These are phyloP conservation scores for Araneus ventricosus DNA, from an alignment of 1,140 invertebrate species.

Conservation along the genomic window DNA sequence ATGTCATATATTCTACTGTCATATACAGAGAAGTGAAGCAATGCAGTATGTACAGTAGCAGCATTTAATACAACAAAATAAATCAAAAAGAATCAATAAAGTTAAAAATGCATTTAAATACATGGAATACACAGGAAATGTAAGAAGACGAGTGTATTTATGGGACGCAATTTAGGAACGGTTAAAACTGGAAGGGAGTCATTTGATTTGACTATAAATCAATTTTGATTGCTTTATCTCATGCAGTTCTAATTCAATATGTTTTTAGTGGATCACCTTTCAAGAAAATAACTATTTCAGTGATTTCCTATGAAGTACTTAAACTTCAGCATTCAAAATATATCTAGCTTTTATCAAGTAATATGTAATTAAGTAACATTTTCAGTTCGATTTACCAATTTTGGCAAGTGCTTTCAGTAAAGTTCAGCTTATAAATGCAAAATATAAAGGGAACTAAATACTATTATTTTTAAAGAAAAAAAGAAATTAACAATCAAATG, in stretches of 20 bases:
- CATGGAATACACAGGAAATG: neutral
- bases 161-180: constrained; percentile 64
- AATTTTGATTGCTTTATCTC: neutral
- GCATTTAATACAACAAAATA: constrained; percentile 22
- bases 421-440: too few species aligned
- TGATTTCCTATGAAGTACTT: neutral
- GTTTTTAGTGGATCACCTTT: neutral
- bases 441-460: too few species aligned
- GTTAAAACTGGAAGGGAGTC: constrained; percentile 52
- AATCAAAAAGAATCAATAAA: neutral
- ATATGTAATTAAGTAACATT: neutral
- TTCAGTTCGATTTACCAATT: too few species aligned
- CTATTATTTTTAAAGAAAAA: too few species aligned
- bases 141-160: neutral
- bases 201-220: neutral
- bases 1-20: constrained; percentile 59
- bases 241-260: neutral
- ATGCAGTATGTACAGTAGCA: constrained; percentile 69
- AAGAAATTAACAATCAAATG: too few species aligned
- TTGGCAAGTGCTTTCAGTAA: too few species aligned
- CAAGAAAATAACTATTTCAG: neutral
- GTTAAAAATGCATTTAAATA: neutral
- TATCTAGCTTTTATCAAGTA: neutral
- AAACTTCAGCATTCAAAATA: too few species aligned
- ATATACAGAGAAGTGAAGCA: constrained; percentile 73